A percentile compares a stretch with the other conserved stretches of the same genome.
phyloP scores from a whole-genome alignment of 2,888 invertebrate species.

The Branchipolynoe longqiensis region DNA sequence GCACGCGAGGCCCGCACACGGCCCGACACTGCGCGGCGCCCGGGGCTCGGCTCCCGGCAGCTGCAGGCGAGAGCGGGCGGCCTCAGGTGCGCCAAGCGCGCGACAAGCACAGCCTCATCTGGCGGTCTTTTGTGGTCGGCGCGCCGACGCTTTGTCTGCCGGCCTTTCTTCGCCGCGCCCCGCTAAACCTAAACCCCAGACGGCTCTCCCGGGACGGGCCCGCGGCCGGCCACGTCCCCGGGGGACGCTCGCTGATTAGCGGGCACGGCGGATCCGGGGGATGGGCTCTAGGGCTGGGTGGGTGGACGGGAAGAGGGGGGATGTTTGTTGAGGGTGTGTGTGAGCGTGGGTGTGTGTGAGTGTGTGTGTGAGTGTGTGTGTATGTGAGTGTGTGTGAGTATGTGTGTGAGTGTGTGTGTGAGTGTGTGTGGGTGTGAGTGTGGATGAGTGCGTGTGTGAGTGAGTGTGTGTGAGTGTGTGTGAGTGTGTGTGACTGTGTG shows the following conservation, averaged over 20 bases:
- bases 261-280: not conserved
- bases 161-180: not conserved
- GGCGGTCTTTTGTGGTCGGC: slow-evolving; percentile 15
- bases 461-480: no score
- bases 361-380: no score
- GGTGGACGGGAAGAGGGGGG: not conserved
- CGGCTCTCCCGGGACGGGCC: not conserved
- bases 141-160: not conserved
- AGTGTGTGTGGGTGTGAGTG: no score
- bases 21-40: not conserved
- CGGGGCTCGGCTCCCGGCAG: not conserved
- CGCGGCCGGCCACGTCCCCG: not conserved
- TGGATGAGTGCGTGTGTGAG: no score
- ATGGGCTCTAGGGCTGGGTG: no score
- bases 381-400: no score
- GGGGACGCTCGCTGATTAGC: not conserved
- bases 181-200: not conserved
- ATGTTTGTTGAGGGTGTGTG: no score
- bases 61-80: not conserved
- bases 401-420: no score
- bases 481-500: no score
- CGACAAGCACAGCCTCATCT: slow-evolving; percentile 3
- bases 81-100: slow-evolving; percentile 4
- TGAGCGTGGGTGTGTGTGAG: no score
- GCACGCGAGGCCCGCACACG: not conserved